Base-by-base conservation (phyloP, 2,888 invertebrate species). In the Erynnis tages region DNA sequence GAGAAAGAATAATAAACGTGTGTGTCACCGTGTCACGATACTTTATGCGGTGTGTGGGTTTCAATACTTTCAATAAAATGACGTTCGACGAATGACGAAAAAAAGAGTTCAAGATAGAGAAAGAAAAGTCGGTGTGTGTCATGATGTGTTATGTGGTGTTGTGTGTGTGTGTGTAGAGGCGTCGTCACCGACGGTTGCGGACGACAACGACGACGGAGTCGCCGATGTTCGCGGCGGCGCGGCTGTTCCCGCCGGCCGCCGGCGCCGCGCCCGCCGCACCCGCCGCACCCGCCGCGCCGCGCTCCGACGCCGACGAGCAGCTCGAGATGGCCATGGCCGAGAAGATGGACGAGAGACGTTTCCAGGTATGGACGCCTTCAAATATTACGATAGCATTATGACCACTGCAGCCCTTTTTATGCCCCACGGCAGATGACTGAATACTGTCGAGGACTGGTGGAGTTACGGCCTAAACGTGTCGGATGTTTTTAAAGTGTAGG, bases 251-350 rank as follows among this genome's bases (percentile, higher is more conserved):
- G 3, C 47, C 60, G 16, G 52, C 55, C 55, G 55, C 60, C 29
- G 52, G 54, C 55, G 55, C 60, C 29, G 40, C 66, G 61, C 16
- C 76, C 71, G 76, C 78, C 64, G 49, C 69, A 16, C 83, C 83
- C 64, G 77, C 76, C 13, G 76, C 79, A 35, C 65, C 49, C 17
- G 25, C 23, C 11, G n/a, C n/a, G n/a, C n/a, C n/a, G n/a, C n/a
- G n/a, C 47, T 8, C 30, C 40, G 40, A 38, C 40, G 40, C 48
- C 40, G 48, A 48, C 1, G 87, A 86, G 58, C 82, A 80, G 57
- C 72, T 85, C 30, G 85, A 83, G 71, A 75, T 78, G 17, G 82
- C 74, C 63, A 77, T 78, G 81, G 81, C 79, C 4, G 86, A 88
- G 75, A 62, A 72, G 1, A 71, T 78, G 23, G 88, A 86, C 68